These are phyloP conservation scores for Bos taurus DNA, from an alignment of 2,113 vertebrate species.

Conservation along the genomic window DNA sequence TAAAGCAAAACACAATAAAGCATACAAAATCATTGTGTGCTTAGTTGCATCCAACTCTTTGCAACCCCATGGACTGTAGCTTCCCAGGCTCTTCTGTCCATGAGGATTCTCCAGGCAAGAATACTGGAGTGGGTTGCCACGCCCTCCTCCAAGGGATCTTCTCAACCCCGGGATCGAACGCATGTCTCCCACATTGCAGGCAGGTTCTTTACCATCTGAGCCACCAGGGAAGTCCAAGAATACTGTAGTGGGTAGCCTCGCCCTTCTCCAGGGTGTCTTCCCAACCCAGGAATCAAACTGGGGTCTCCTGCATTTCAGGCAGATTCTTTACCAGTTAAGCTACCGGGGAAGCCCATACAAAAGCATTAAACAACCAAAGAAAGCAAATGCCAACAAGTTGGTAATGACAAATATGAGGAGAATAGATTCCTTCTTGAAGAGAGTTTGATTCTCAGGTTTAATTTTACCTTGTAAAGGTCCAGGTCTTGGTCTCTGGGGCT, in stretches of 20 bases:
- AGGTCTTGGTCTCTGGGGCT: background rate
- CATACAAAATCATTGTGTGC: background rate
- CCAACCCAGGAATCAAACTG: background rate
- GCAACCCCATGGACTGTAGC: background rate
- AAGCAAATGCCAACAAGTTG: background rate
- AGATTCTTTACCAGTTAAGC: background rate
- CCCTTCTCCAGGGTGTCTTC: background rate
- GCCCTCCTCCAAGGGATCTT: background rate
- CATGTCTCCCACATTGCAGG: background rate
- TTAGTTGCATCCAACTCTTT: background rate
- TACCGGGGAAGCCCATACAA: background rate
- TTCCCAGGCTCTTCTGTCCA: background rate
- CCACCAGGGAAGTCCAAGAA: background rate
- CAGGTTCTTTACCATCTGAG: background rate
- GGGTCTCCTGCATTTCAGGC: background rate
- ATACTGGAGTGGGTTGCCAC: background rate
- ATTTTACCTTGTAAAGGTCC: background rate
- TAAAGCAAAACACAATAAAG: background rate
- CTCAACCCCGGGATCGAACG: rapidly evolving
- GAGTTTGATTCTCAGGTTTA: background rate
- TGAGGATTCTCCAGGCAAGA: background rate
- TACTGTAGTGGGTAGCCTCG: background rate
- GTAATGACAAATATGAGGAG: background rate
- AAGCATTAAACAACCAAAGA: background rate
- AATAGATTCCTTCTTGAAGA: background rate